Evolutionary conservation across 2,888 invertebrate genomes (phyloP), one percentile per base, ranked within the genome.

Genomic region (Cosmia pyralina): DNA sequence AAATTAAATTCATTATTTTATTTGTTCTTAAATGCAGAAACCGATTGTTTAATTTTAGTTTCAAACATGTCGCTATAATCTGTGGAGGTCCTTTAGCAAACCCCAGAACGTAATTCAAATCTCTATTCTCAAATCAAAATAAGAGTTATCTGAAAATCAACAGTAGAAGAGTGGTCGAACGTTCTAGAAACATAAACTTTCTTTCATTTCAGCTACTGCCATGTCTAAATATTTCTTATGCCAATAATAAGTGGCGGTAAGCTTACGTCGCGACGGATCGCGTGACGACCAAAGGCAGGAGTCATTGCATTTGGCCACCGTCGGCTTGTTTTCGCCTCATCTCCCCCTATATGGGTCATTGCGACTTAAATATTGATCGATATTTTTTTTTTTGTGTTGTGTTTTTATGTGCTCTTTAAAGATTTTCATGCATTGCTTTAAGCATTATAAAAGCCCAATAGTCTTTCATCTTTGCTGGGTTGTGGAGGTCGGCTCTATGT

Each of bases 221-320:
- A 72, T 66, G 77, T 94, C 94, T 94, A 90, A 65, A 81, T 57
- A 58, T 88, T 91, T 75, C 11, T 82, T 84, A 55, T 67, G 68
- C 81, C 75, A 76, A 77, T 68, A 88, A 89, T 90, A 91, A 89
- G 90, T 92, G 90, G 91, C 93, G 91, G 93, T 92, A 91, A 94
- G 94, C 95, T 93, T 93, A 92, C 94, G 94, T 93, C 95, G 93
- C 92, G 89, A 89, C 85, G 83, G 91, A 90, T 96, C 94, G 96
- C 96, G 96, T 96, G 96, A 94, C 95, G 87, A 89, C 86, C 90
- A 87, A 92, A 93, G 93, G 92, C 89, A 92, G 93, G 89, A 95
- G 94, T 95, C 95, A 94, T 94, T 96, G 96, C 96, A 96, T 94
- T 93, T 85, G 86, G 83, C 84, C 85, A 80, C 86, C 85, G 83